Percentiles rank a stretch among this genome's conserved stretches.
phyloP scores from a whole-genome alignment of 2,888 invertebrate genomes.

The Morpho achilles region DNA sequence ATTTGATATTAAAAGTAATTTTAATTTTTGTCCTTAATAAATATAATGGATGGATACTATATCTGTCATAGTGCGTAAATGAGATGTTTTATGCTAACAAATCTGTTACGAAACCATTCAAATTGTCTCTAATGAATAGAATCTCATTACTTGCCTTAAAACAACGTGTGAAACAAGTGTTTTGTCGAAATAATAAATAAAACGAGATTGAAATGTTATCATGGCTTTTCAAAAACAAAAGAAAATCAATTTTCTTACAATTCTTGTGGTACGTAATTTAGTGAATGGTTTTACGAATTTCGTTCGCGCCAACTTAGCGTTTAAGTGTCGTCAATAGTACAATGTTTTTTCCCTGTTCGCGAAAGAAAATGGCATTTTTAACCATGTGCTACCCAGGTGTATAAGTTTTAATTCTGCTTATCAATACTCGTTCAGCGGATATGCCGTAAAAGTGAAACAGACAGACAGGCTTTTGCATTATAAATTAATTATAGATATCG shows the following conservation, averaged over 20 bases:
- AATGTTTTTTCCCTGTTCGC: too few species aligned
- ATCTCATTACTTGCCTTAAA: slow-evolving; percentile 49
- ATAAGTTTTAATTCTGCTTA: too few species aligned
- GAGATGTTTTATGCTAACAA: slow-evolving; percentile 53
- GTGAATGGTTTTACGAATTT: too few species aligned
- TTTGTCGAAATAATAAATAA: slow-evolving; percentile 33
- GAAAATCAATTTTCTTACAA: slow-evolving; percentile 43
- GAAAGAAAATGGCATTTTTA: too few species aligned
- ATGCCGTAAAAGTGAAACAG: too few species aligned
- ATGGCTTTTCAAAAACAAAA: slow-evolving; percentile 49
- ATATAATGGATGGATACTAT: slow-evolving; percentile 18
- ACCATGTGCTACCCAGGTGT: too few species aligned
- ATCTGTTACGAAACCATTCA: slow-evolving; percentile 46
- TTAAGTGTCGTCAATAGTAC: too few species aligned
- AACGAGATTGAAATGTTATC: slow-evolving; percentile 42
- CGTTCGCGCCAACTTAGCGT: too few species aligned
- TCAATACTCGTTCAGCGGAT: too few species aligned
- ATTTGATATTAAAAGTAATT: not conserved
- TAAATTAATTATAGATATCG: too few species aligned
- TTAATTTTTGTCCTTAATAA: not conserved
- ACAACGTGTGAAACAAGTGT: slow-evolving; percentile 52
- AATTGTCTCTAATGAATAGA: slow-evolving; percentile 44
- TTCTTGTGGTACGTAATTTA: slow-evolving; percentile 45
- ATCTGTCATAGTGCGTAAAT: slow-evolving; percentile 42
- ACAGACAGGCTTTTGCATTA: too few species aligned